Conservation (phyloP, 2,113 vertebrate genomes). For the Numenius arquata region DNA sequence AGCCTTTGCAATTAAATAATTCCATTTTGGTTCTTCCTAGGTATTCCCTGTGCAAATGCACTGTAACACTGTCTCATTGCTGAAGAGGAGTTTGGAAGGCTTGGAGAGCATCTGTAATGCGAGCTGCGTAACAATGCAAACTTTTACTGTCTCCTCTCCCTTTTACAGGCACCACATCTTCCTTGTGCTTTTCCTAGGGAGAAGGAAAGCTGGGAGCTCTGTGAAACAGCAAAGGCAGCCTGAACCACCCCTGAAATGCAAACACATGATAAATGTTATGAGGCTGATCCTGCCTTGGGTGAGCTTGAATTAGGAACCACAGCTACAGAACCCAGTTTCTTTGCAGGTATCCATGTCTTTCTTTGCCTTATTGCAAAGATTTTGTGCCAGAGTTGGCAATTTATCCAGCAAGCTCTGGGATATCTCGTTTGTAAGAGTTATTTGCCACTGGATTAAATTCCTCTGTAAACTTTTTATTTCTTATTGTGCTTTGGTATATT, state of each 20-base stretch:
- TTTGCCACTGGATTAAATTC: constrained; percentile 13
- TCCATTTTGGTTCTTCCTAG: background rate
- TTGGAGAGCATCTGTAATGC: background rate
- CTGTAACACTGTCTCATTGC: background rate
- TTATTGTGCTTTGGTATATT: constrained; percentile 48
- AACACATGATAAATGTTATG: fast-evolving
- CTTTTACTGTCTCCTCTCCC: background rate
- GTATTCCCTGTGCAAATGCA: background rate
- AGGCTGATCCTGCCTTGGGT: background rate
- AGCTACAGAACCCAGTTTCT: background rate
- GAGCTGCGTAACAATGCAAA: background rate
- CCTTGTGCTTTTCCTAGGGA: fast-evolving
- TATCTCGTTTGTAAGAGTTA: background rate
- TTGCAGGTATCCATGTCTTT: background rate
- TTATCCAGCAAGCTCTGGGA: background rate
- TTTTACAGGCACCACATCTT: background rate
- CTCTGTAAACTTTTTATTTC: constrained; percentile 38
- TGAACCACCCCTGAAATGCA: background rate
- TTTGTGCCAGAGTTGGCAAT: background rate
- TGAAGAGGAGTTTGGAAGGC: background rate
- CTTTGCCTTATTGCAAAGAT: background rate
- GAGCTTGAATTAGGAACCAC: background rate
- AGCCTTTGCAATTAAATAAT: background rate
- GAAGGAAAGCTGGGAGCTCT: background rate
- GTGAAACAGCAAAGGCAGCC: background rate